Evolutionary conservation across 2,888 invertebrate genomes (phyloP).

Genomic region (Oegoconia quadripuncta): DNA sequence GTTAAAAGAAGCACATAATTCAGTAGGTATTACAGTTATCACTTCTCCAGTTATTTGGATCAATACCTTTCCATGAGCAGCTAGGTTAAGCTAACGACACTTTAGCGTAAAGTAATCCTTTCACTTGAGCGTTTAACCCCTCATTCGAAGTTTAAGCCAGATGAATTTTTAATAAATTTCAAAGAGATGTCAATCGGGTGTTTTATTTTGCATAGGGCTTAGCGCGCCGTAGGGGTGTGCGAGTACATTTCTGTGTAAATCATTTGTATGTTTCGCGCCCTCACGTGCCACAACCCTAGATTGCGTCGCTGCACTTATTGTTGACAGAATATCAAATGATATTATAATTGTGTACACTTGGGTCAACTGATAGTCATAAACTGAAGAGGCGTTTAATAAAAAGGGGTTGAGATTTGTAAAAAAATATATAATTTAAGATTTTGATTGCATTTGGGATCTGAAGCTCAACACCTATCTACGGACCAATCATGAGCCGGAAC

Average conservation of each 20-base stretch:
- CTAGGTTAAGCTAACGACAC: slow-evolving; percentile 33
- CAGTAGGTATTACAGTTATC: no score
- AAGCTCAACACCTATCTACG: no score
- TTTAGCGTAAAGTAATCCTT: slow-evolving; percentile 59
- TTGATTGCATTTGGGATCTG: no score
- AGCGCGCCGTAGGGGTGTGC: slow-evolving; percentile 58
- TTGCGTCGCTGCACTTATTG: slow-evolving; percentile 58
- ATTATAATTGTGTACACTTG: slow-evolving; percentile 48
- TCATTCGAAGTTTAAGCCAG: slow-evolving; percentile 67
- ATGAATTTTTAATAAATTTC: slow-evolving; percentile 78
- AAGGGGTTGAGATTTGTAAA: no score
- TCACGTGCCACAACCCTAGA: slow-evolving; percentile 23
- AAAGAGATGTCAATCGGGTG: slow-evolving; percentile 77
- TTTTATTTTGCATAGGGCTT: slow-evolving; percentile 79
- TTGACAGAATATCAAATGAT: slow-evolving; percentile 70
- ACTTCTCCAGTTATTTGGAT: no score
- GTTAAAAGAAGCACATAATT: no score
- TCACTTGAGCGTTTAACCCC: slow-evolving; percentile 71
- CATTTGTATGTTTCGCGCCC: slow-evolving; percentile 67
- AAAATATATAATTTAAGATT: no score
- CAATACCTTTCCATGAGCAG: slow-evolving; percentile 21
- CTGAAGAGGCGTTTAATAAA: no score
- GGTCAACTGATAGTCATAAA: slow-evolving; percentile 4
- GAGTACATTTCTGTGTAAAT: slow-evolving; percentile 77
- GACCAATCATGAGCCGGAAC: no score